These are phyloP conservation scores for Stercorarius parasiticus DNA, from an alignment of 2,113 vertebrate species.

Conservation along the genomic window DNA sequence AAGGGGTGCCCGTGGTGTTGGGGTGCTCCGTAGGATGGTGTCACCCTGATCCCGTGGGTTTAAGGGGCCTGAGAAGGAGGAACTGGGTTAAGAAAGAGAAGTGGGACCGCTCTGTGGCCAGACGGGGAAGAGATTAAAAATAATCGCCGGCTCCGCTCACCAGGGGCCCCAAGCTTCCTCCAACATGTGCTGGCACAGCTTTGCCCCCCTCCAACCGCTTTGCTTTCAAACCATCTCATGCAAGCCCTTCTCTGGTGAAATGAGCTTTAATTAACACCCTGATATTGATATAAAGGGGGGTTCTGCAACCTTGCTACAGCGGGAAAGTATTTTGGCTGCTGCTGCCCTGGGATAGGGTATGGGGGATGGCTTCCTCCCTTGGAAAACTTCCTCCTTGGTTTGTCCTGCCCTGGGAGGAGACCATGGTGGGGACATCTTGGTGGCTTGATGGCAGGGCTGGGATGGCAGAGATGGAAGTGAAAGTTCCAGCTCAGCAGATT, in stretches of 20 bases:
- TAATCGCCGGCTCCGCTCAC: not conserved
- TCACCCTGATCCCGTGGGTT: not conserved
- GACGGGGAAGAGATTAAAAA: not conserved
- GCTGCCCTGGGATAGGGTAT: fast-evolving
- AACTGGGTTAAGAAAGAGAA: not conserved
- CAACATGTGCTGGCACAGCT: fast-evolving
- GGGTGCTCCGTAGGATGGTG: not conserved
- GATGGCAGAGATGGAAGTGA: not conserved
- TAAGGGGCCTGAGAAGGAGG: not conserved
- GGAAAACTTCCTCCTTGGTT: not conserved
- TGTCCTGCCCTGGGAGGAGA: not conserved
- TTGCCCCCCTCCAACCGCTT: not conserved
- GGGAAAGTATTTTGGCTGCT: not conserved
- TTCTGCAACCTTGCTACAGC: fast-evolving
- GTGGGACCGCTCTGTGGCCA: not conserved
- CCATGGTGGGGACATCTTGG: not conserved
- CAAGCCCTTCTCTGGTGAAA: not conserved
- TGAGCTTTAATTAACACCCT: not conserved
- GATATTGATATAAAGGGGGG: no score
- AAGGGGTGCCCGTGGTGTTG: not conserved
- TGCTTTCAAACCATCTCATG: not conserved
- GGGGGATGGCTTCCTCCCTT: not conserved
- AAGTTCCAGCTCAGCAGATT: constrained; percentile 13
- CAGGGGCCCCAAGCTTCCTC: fast-evolving
- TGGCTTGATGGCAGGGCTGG: not conserved